Base-by-base conservation (phyloP, 2,888 invertebrate species). In the Synergus itoensis region DNA sequence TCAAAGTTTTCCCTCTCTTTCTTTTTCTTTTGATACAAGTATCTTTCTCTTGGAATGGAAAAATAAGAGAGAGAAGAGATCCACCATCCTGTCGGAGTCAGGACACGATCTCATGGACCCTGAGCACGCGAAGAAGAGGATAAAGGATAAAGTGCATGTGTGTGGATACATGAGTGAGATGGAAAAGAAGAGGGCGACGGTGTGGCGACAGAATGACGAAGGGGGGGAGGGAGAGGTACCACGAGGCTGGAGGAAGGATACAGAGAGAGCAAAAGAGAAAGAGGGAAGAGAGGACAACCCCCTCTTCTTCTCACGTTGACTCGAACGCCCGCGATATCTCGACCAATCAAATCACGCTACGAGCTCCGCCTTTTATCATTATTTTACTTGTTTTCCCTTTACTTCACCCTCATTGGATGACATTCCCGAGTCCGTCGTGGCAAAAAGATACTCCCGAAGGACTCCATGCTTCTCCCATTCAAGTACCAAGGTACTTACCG, bases 301-400 rank as follows among this genome's bases (percentile, higher is more conserved):
- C 90, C 90, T 87, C 88, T 85, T 87, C 85, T 82, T 84, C 77
- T 82, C 87, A 86, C 88, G 88, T 88, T 89, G 91, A 89, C 90
- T 90, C 90, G 88, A 91, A 91, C 92, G 91, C 90, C 90, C 88
- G 90, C 91, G 90, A 91, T 92, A 91, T 92, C 91, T 92, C 92
- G 92, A 91, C 92, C 92, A 92, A 92, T 92, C 92, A 89, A 92
- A 91, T 91, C 89, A 89, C 92, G 88, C 90, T 90, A 88, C 87
- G 89, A 88, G 91, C 92, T 92, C 92, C 92, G 92, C 92, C 92
- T 92, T 92, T 92, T 92, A 92, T 92, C 92, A 92, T 92, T 91
- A 92, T 92, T 92, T 92, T 92, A 92, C 91, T 92, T 92, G 91
- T 91, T 92, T 92, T 92, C 89, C 90, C 90, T 91, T 89, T 91